Evolutionary conservation across 2,888 invertebrate species (phyloP).

Genomic region (Carcina quercana): DNA sequence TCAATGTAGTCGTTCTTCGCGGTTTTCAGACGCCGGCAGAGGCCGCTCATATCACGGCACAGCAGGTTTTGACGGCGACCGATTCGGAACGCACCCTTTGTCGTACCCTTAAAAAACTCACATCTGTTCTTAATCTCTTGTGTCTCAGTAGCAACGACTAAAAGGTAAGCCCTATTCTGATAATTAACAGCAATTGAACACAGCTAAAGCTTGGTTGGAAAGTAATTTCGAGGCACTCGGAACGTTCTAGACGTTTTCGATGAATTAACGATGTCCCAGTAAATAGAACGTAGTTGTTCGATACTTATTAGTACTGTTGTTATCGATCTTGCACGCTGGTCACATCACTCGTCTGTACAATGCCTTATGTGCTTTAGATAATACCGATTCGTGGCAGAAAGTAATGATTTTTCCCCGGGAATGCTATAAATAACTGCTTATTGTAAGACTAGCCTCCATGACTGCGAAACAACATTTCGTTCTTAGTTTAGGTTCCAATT

Average conservation of each 20-base stretch:
- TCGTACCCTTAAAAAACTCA: conserved; percentile 1
- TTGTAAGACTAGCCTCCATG: too few relatives aligned
- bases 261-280: conserved; percentile 31
- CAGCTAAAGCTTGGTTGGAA: conserved; percentile 39
- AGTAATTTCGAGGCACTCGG: conserved; percentile 24
- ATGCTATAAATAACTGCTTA: too few relatives aligned
- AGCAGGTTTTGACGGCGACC: conserved; percentile 60
- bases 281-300: conserved; percentile 33
- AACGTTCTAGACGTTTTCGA: conserved; percentile 48
- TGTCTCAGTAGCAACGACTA: conserved; percentile 5
- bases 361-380: not conserved
- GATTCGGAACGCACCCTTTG: conserved; percentile 48
- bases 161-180: conserved; percentile 33
- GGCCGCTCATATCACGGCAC: conserved; percentile 57
- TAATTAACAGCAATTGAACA: conserved; percentile 31
- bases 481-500: too few relatives aligned
- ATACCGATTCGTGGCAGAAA: not conserved
- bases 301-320: conserved; percentile 20
- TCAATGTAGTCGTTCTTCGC: conserved; percentile 32
- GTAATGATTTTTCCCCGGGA: too few relatives aligned
- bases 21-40: conserved; percentile 54
- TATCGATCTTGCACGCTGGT: conserved; percentile 48
- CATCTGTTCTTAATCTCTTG: not conserved
- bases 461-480: too few relatives aligned
- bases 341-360: conserved; percentile 8